Base-by-base conservation (phyloP, 2,888 invertebrate genomes). In the Copidosoma aretas region DNA sequence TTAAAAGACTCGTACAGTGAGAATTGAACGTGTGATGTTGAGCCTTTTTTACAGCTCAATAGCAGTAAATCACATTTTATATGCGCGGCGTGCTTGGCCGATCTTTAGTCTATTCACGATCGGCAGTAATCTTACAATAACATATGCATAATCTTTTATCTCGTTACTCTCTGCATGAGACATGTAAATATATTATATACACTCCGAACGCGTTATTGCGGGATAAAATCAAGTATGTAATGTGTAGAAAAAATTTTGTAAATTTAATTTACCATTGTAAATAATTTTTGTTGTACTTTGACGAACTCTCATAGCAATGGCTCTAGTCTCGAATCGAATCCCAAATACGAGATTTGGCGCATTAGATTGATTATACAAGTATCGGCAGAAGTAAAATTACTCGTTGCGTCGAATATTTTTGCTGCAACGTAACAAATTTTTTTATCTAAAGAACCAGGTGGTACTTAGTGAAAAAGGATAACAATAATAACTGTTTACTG, bases 251-350 rank as follows among this genome's bases (percentile, higher is more conserved):
- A 32, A 68, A 67, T 71, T 71, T 64, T 68, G 71, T 68, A 71
- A 71, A 68, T 71, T 71, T 68, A 49, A 59, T 66, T 71, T 66
- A n/a, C n/a, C n/a, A 66, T 68, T 66, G 25, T 71, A 71, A 57
- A 71, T 71, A 71, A 71, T 68, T 71, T 68, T 61, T 67, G 66
- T 64, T 71, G 64, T 41, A 67, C 67, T 65, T 64, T 65, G 49
- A 53, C 53, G 51, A 66, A 68, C 60, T 63, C 51, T 68, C 57
- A 58, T 64, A 67, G 61, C 60, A 66, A 59, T 61, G 57, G 64
- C 63, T 53, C 61, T 68, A 71, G 58, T 68, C 67, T 46, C 59
- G 60, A 64, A 68, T 43, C 57, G 51, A 71, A 65, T 71, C 53
- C 64, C 19, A 58, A 10, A 67, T 46, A 15, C 21, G 14, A 17